These are phyloP conservation scores for Magallana nippona DNA, from an alignment of 2,888 invertebrate genomes.

Conservation along the genomic window DNA sequence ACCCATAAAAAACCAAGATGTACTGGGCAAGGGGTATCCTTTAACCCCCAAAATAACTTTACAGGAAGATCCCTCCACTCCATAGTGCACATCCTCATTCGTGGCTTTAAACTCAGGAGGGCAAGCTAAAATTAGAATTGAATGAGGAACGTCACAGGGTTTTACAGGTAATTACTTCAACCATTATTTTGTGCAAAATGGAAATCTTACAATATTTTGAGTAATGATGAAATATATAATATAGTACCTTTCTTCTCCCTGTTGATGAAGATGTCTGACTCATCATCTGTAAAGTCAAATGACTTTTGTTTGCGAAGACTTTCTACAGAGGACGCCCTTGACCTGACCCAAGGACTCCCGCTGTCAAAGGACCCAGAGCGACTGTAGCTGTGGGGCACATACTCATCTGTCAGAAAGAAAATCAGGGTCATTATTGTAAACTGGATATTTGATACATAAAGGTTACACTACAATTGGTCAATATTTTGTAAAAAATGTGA, in stretches of 20 bases:
- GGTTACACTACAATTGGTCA: neutral
- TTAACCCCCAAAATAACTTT: constrained; percentile 96
- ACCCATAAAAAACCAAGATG: constrained; percentile 93
- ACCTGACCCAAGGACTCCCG: constrained; percentile 48
- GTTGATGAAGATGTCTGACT: constrained; percentile 35
- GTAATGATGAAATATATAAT: neutral
- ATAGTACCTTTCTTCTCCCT: constrained; percentile 34
- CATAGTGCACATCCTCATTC: constrained; percentile 93
- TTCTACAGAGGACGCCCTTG: constrained; percentile 44
- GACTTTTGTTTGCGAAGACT: constrained; percentile 44
- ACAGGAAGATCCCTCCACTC: constrained; percentile 93
- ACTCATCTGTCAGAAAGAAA: constrained; percentile 60
- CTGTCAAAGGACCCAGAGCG: constrained; percentile 63
- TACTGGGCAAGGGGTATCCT: constrained; percentile 96
- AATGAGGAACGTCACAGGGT: no score
- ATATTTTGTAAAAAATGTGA: no score
- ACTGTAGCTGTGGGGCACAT: constrained; percentile 56
- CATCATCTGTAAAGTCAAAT: constrained; percentile 43
- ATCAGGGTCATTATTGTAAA: neutral
- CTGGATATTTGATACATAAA: neutral
- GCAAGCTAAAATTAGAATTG: constrained; percentile 51
- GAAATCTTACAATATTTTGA: neutral
- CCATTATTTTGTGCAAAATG: neutral
- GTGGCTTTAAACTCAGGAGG: constrained; percentile 66
- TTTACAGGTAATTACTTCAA: neutral